Evolutionary conservation across 2,797 vertebrate genomes (phyloP).

Genomic region (Bradypodion ventrale): DNA sequence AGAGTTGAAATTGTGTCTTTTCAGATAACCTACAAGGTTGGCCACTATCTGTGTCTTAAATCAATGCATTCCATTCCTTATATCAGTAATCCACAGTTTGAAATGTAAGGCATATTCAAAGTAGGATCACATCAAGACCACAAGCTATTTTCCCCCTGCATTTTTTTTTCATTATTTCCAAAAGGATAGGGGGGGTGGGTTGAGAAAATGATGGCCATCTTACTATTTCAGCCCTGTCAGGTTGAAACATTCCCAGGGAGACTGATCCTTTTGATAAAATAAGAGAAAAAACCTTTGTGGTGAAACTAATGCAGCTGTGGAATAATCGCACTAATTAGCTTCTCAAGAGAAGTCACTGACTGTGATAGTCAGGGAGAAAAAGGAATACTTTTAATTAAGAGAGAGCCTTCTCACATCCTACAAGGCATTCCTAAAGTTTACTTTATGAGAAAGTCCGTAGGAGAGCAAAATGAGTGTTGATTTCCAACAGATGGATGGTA

Average conservation of each 20-base stretch:
- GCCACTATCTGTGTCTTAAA: background rate
- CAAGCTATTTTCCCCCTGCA: background rate
- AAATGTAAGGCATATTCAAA: slow-evolving; percentile 50
- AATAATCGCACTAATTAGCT: slow-evolving; percentile 99
- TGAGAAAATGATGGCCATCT: slow-evolving; percentile 63
- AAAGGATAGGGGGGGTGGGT: slow-evolving; percentile 37
- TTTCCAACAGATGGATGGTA: background rate
- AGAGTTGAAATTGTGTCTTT: background rate
- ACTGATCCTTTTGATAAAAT: slow-evolving; percentile 93
- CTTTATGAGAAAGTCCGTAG: slow-evolving; percentile 9
- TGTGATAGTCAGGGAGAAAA: slow-evolving; percentile 70
- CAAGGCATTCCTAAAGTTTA: slow-evolving; percentile 56
- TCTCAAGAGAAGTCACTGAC: slow-evolving; percentile 79
- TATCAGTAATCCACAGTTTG: background rate
- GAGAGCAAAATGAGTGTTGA: background rate
- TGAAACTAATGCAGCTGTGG: slow-evolving; percentile 88
- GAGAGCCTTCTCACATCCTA: slow-evolving; percentile 68
- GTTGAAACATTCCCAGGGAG: slow-evolving; percentile 82
- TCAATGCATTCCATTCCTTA: background rate
- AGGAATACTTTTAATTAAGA: slow-evolving; percentile 74
- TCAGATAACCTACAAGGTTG: background rate
- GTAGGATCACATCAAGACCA: slow-evolving; percentile 24
- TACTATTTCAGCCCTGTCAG: slow-evolving; percentile 85
- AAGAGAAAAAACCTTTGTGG: slow-evolving; percentile 83
- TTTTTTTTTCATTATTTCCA: slow-evolving; percentile 12